A percentile compares a stretch with the other conserved stretches of the same genome.
phyloP scores from a whole-genome alignment of 2,888 invertebrate species.

The Actias luna region DNA sequence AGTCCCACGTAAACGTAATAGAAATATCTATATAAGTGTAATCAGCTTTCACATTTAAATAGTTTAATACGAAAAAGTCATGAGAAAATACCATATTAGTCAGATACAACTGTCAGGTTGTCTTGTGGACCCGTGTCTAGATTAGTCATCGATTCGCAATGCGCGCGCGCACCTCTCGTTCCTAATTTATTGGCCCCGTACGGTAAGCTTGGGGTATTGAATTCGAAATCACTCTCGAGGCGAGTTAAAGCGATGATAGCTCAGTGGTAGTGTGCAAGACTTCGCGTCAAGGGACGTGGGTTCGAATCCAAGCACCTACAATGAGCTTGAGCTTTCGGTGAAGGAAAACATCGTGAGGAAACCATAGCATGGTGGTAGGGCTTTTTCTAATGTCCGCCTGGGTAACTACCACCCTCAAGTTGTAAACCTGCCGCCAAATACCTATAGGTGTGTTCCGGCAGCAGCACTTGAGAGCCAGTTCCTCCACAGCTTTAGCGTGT shows the following conservation, averaged over 20 bases:
- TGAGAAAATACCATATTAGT: neutral
- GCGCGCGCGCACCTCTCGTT: conserved; percentile 57
- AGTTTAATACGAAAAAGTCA: neutral
- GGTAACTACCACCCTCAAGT: no score
- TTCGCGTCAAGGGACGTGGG: no score
- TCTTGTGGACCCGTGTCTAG: conserved; percentile 29
- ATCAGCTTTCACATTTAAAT: neutral
- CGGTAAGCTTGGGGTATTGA: conserved; percentile 37
- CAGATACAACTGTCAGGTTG: conserved; percentile 10
- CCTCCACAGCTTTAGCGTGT: no score
- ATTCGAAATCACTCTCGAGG: conserved; percentile 41
- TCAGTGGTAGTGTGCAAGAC: no score
- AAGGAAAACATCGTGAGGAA: no score
- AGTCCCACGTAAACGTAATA: neutral
- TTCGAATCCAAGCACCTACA: no score
- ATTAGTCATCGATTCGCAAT: conserved; percentile 74
- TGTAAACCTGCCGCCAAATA: no score
- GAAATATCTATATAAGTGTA: neutral
- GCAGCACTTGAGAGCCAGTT: no score
- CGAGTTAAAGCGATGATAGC: conserved; percentile 27
- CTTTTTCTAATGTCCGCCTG: no score
- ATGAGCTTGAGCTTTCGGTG: no score
- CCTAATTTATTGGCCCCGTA: conserved; percentile 57
- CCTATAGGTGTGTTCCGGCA: no score
- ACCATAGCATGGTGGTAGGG: no score